These are phyloP conservation scores for Scaptodrosophila latifasciaeformis DNA, from an alignment of 2,888 invertebrate species.

Conservation along the genomic window DNA sequence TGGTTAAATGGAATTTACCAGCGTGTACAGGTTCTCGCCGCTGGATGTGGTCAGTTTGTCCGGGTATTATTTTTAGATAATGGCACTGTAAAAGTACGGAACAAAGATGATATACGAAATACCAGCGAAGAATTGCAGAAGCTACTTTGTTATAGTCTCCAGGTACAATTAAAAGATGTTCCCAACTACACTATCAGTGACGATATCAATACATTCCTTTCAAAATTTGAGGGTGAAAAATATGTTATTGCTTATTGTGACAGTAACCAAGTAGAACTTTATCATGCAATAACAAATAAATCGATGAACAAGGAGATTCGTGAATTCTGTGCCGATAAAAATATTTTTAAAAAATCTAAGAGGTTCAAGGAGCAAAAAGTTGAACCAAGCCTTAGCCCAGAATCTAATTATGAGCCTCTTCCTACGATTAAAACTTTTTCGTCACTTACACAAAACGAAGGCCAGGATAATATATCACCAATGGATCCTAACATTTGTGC, in stretches of 20 bases:
- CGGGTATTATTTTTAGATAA: conserved; percentile 26
- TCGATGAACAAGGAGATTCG: background rate
- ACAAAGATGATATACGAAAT: conserved; percentile 10
- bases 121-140: conserved; percentile 26
- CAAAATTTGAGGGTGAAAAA: conserved; percentile 16
- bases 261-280: background rate
- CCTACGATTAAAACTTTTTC: too few relatives aligned
- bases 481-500: too few relatives aligned
- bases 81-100: conserved; percentile 6
- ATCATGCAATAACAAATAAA: background rate
- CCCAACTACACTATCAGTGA: background rate
- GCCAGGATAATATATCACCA: too few relatives aligned
- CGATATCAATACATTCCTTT: conserved; percentile 1
- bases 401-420: too few relatives aligned
- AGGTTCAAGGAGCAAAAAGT: background rate
- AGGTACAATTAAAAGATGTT: conserved; percentile 26
- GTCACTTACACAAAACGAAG: too few relatives aligned
- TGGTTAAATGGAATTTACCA: conserved; percentile 13
- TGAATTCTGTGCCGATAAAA: background rate
- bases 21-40: conserved; percentile 17
- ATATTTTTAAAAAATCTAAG: background rate
- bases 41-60: background rate
- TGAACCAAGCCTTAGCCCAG: too few relatives aligned
- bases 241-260: conserved; percentile 2
- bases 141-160: conserved; percentile 19